Base-by-base conservation (phyloP, 2,797 vertebrate genomes). In the Pristis pectinata region DNA sequence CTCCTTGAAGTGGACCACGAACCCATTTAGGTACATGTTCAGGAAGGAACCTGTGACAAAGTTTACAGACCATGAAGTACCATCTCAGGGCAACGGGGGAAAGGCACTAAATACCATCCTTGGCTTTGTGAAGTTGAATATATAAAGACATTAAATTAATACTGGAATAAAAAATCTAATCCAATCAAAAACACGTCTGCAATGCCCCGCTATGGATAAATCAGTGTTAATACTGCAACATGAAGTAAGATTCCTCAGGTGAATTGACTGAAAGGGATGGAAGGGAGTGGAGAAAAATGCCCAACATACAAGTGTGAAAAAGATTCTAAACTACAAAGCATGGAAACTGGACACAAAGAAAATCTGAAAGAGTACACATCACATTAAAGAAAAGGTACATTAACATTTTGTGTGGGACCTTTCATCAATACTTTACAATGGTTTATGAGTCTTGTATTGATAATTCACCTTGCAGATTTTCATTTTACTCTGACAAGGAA, bases 211-310 rank as follows among this genome's bases (percentile, higher is more conserved):
- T 41, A 37, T 79, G 37, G 17, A 44, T 79, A 22, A 19, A n/a
- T 44, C n/a, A 80, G 56, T 4, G 13, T 70, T 24, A 70, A 22
- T 24, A 24, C 67, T 70, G 67, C 59, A 59, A 70, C 9, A 3
- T 67, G 64, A 67, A 72, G 72, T 24, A 72, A 72, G 27, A 10
- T 6, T 44, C 79, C 4, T 80, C 37, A 80, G n/a, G 24, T 19
- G 19, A 80, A 17, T 17, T 76, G 15, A 13, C 37, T 44, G 95
- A 72, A 92, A 30, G 6, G 41, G n/a, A 9, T 93, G 67, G 0
- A n/a, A 95, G 92, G 37, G 0, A 0, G 94, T 34, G 76, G 27
- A 61, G 83, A 56, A 11, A 72, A 0, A 15, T 0, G 0, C 44
- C 3, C 41, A 79, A 17, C 77, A 27, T 17, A 70, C 27, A n/a